Conservation (phyloP, 2,888 invertebrate genomes). For the Folsomia candida region DNA sequence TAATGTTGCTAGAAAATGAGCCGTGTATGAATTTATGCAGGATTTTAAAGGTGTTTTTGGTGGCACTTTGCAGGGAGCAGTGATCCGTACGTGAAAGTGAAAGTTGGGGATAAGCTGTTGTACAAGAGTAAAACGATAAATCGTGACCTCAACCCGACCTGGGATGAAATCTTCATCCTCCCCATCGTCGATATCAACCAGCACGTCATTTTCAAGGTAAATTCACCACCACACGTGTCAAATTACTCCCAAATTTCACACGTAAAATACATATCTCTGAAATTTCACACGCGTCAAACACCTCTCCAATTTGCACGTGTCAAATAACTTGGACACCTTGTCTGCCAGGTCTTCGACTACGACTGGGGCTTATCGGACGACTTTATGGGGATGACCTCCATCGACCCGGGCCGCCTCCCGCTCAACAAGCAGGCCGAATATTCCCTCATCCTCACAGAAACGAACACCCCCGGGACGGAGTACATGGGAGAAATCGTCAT, state of each 20-base stretch:
- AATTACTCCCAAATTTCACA: background rate
- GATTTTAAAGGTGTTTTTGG: too few relatives aligned
- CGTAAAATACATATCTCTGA: background rate
- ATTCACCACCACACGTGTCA: too few relatives aligned
- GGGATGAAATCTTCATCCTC: constrained; percentile 94
- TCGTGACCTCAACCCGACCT: constrained; percentile 92
- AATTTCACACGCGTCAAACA: background rate
- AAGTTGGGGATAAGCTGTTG: constrained; percentile 76
- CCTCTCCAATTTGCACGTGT: background rate
- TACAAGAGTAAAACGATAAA: constrained; percentile 93
- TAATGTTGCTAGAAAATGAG: too few relatives aligned
- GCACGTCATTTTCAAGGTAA: constrained; percentile 80
- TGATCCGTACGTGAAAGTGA: constrained; percentile 97
- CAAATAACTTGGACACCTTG: background rate
- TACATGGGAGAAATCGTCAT: constrained; percentile 82
- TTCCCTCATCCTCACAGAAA: constrained; percentile 74
- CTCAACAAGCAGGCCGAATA: constrained; percentile 68
- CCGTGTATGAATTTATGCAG: too few relatives aligned
- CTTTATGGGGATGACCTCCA: constrained; percentile 88
- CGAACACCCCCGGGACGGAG: constrained; percentile 54
- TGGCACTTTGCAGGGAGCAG: constrained; percentile 95
- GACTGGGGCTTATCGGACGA: constrained; percentile 95
- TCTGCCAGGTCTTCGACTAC: constrained; percentile 82
- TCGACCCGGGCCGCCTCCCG: constrained; percentile 81
- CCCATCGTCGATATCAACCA: constrained; percentile 88